phyloP scores from a whole-genome alignment of 2,888 invertebrate species.

The Hirtodrosophila histrioides region DNA sequence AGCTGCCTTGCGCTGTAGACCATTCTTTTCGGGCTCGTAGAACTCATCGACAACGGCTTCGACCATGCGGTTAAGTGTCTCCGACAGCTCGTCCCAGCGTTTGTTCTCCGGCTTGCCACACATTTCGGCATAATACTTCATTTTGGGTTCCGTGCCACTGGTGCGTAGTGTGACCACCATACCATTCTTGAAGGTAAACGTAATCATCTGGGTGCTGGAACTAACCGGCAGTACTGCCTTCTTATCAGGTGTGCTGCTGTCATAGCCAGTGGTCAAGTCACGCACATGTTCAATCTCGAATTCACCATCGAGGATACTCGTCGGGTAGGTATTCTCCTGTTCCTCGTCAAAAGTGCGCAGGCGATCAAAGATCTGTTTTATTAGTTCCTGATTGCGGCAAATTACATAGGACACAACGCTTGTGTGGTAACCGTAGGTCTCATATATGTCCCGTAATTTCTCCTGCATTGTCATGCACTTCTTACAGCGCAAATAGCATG shows the following conservation, averaged over 20 bases:
- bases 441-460: constrained; percentile 91
- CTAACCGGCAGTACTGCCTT: constrained; percentile 89
- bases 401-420: constrained; percentile 94
- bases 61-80: constrained; percentile 90
- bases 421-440: constrained; percentile 94
- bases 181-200: constrained; percentile 94
- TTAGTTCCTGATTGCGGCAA: constrained; percentile 89
- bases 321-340: constrained; percentile 88
- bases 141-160: constrained; percentile 99
- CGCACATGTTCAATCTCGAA: constrained; percentile 89
- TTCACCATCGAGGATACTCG: constrained; percentile 87
- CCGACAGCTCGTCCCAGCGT: constrained; percentile 88
- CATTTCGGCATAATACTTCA: constrained; percentile 98
- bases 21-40: constrained; percentile 90
- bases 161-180: constrained; percentile 94
- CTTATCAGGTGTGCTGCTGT: constrained; percentile 89
- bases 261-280: constrained; percentile 93
- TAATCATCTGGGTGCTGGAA: constrained; percentile 94
- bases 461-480: constrained; percentile 86
- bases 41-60: constrained; percentile 91
- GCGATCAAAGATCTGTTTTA: constrained; percentile 91
- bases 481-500: constrained; percentile 88
- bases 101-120: constrained; percentile 88
- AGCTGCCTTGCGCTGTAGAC: constrained; percentile 82
- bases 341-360: constrained; percentile 89